phyloP scores from a whole-genome alignment of 2,888 invertebrate species.

The Thysanoteuthis rhombus region DNA sequence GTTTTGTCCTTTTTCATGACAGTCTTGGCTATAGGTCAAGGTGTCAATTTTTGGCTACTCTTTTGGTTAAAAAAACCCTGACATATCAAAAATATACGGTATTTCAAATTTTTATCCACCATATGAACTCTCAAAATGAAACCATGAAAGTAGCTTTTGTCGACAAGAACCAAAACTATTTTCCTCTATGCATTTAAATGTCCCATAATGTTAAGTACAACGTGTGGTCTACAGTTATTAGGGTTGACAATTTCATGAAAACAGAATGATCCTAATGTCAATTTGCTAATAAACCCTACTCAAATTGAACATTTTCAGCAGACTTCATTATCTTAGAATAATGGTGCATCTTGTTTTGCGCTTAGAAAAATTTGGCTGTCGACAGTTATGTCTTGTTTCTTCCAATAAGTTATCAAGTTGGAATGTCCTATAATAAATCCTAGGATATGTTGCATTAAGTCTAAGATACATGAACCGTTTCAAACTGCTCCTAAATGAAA shows the following conservation, averaged over 20 bases:
- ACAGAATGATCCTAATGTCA: background rate
- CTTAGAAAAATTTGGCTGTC: background rate
- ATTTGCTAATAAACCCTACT: background rate
- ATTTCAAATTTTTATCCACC: background rate
- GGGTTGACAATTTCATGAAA: background rate
- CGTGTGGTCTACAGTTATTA: background rate
- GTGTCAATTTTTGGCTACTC: too few relatives aligned
- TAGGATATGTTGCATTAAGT: background rate
- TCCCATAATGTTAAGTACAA: background rate
- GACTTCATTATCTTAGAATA: background rate
- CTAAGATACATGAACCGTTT: too few relatives aligned
- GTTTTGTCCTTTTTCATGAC: too few relatives aligned
- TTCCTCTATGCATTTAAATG: background rate
- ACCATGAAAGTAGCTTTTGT: background rate
- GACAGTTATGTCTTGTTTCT: background rate
- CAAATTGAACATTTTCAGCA: background rate
- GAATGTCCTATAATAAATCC: background rate
- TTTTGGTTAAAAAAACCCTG: too few relatives aligned
- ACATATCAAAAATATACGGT: too few relatives aligned
- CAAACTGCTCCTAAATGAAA: too few relatives aligned
- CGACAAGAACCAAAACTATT: background rate
- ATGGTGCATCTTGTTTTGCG: background rate
- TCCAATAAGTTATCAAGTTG: background rate
- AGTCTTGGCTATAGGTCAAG: too few relatives aligned
- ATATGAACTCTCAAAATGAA: background rate